phyloP scores from a whole-genome alignment of 2,113 vertebrate species.

The Numenius arquata region DNA sequence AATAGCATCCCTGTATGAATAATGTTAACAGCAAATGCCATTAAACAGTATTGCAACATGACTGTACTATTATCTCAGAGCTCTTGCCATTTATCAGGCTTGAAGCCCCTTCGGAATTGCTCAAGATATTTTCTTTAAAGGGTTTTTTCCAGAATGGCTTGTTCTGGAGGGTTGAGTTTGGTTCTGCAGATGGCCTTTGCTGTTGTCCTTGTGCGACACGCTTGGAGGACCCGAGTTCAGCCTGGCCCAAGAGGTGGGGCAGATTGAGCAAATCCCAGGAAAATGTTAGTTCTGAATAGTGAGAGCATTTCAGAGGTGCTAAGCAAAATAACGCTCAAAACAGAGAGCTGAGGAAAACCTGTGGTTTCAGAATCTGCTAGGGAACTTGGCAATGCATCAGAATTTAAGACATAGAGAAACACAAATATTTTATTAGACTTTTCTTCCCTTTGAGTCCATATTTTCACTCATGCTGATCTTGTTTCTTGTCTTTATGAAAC shows the following conservation, averaged over 20 bases:
- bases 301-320: neutral
- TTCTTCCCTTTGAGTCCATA: neutral
- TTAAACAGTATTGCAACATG: neutral
- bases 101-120: neutral
- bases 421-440: neutral
- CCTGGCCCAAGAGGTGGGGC: accelerated
- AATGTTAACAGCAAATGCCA: neutral
- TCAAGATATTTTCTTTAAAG: neutral
- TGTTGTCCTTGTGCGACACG: accelerated
- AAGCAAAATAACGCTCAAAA: neutral
- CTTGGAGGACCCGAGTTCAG: neutral
- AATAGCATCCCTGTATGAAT: neutral
- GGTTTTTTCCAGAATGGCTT: neutral
- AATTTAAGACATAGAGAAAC: neutral
- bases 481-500: neutral
- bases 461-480: neutral
- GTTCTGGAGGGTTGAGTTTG: neutral
- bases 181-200: neutral
- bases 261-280: neutral
- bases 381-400: neutral
- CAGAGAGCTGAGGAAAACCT: neutral
- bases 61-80: neutral
- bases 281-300: neutral
- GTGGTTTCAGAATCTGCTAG: neutral
- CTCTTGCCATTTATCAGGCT: neutral